These are phyloP conservation scores for Labrus mixtus DNA, from an alignment of 2,113 vertebrate genomes.

Conservation along the genomic window DNA sequence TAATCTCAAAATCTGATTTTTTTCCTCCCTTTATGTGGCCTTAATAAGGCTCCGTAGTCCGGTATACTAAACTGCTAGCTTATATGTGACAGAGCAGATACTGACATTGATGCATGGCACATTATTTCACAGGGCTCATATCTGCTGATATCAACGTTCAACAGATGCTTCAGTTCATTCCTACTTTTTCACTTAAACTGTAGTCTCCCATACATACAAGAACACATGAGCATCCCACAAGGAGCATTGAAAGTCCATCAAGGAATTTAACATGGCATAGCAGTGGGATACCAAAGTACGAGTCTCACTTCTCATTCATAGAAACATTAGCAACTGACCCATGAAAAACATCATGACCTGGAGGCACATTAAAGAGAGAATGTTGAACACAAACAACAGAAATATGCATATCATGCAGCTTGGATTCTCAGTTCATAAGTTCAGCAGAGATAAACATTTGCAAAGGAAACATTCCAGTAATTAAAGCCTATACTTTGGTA, in stretches of 20 bases:
- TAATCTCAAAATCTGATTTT: no score
- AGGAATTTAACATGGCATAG: conserved; percentile 1
- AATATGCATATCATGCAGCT: conserved; percentile 25
- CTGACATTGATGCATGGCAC: no score
- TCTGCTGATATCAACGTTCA: no score
- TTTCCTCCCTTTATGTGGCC: no score
- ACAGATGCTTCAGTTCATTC: no score
- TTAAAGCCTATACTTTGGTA: conserved; percentile 47
- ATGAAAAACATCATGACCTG: conserved; percentile 29
- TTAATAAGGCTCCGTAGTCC: no score
- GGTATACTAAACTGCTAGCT: no score
- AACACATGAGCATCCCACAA: not conserved
- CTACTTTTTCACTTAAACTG: not conserved
- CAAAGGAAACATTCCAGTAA: conserved; percentile 35
- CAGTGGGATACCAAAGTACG: not conserved
- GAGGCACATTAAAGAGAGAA: conserved; percentile 12
- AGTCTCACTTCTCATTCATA: conserved; percentile 3
- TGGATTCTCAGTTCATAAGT: conserved; percentile 39
- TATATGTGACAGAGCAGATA: no score
- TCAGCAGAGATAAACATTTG: conserved; percentile 50
- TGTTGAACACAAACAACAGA: conserved; percentile 20
- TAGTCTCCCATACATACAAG: not conserved
- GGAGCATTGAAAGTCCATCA: not conserved
- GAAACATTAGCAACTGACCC: conserved; percentile 19
- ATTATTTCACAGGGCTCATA: no score